Evolutionary conservation across 1,140 invertebrate genomes (phyloP), one percentile per base, ranked within the genome.

Genomic region (Bathynomus jamesi): DNA sequence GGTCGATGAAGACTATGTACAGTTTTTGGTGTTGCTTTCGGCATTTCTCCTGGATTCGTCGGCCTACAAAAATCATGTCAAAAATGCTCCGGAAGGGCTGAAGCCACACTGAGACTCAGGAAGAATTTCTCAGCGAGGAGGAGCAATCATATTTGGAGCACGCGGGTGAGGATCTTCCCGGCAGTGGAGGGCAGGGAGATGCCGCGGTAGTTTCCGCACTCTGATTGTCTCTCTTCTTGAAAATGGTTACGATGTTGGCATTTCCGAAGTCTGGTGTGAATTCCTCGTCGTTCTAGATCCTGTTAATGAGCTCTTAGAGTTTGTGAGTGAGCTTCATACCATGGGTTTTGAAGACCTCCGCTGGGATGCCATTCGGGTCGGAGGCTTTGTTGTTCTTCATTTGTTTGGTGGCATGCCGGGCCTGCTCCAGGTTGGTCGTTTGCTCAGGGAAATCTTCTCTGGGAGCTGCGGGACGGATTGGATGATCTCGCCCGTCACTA

Each of bases 81-180:
- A 28, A 24, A n/a, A 4, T 30, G 21, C 30, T 30, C 10, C 28
- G 27, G 21, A 10, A 31, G 65, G 65, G 25, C 65, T 11, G 65
- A 66, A 30, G 29, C n/a, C 65, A 66, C 65, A 30, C 28, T 32
- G 30, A 66, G 29, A 11, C n/a, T 66, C 65, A 66, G 65, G 65
- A 10, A 66, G 29, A 4, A n/a, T 30, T 4, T 30, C 17, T 66
- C 65, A 30, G 65, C 2, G 25, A 66, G 11, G 4, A 10, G 10
- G 17, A 30, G 10, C 10, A 66, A 3, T 17, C 65, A 3, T 17
- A 8, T 4, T 1, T 4, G 13, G 5, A 66, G 28, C 21, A 66
- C 40, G 17, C 65, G 25, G 17, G 28, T 31, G 10, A 66, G n/a
- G 25, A 66, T n/a, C n/a, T 66, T 66, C 3, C 65, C 65, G 4